Base-by-base conservation (phyloP, 2,113 vertebrate species). In the Bagarius yarrelli region DNA sequence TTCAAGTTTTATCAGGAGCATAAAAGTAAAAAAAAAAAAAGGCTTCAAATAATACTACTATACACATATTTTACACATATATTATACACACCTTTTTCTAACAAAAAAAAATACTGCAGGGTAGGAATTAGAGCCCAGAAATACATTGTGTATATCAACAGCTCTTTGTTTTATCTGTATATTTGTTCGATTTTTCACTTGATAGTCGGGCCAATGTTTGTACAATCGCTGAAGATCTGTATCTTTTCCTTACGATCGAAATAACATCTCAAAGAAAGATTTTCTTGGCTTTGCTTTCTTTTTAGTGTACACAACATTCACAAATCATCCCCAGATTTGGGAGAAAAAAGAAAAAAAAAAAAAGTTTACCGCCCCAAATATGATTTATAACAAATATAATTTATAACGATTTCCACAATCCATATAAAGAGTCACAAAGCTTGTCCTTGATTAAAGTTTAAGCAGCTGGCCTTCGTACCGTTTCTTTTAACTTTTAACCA, bases 1-100 rank as follows among this genome's bases (percentile, higher is more conserved):
- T 86, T 86, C 85, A 86, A 86, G 85, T 86, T 83, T 86, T 71
- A 81, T 86, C 85, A 86, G 81, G 82, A 85, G 84, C 82, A 78
- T 78, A 60, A 78, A 59, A 25, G 53, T 59, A 77, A 50, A 76
- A 53, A 61, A 60, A 9, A 50, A 56, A 63, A 80, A 81, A 86
- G 27, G 60, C 70, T 83, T 72, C 16, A 50, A 47, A 59, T 77
- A 77, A 76, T 81, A 80, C 71, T 82, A 76, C 70, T 30, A 30
- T 60, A 63, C 60, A 83, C 64, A 76, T 75, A 79, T 40, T 81
- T 71, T 81, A 83, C 81, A 83, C 50, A 8, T 53, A 70, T 57
- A 73, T 14, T 73, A 60, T 69, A 23, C 69, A 79, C 76, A 79
- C 30, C 34, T 61, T 63, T 80, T 61, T 75, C 57, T 50, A 67